Conservation (phyloP, 2,797 vertebrate species). For the Neosilurus hyrtlii region DNA sequence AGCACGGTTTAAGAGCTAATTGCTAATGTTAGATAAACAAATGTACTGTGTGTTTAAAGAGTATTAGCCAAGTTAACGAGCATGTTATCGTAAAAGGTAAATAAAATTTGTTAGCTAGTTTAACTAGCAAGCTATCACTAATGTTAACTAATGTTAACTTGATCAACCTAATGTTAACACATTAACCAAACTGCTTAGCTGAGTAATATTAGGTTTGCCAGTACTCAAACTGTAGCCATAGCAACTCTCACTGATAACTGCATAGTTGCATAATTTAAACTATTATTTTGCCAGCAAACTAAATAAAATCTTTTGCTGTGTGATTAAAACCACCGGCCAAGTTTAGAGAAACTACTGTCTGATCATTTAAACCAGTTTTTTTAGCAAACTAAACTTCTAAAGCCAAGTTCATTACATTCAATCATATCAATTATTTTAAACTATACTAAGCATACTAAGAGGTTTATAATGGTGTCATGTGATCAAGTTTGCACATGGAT, state of each 20-base stretch:
- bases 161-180: not conserved
- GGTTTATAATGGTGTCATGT: not conserved
- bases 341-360: not conserved
- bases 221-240: no score
- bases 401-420: not conserved
- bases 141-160: not conserved
- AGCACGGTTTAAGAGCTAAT: not conserved
- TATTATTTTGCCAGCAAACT: no score
- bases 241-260: not conserved
- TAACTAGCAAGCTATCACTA: not conserved
- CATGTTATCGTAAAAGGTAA: not conserved
- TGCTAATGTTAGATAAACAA: not conserved
- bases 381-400: not conserved
- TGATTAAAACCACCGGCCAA: not conserved
- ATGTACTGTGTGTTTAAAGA: not conserved
- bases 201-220: not conserved
- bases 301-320: not conserved
- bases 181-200: not conserved
- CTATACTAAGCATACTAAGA: not conserved
- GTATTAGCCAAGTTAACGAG: not conserved
- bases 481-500: constrained; percentile 1
- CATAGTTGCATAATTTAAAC: not conserved
- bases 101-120: not conserved
- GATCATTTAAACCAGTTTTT: not conserved
- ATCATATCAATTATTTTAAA: not conserved